Evolutionary conservation across 23 tunicate genomes (phyloP).

Genomic region (Clavelina lepadiformis): DNA sequence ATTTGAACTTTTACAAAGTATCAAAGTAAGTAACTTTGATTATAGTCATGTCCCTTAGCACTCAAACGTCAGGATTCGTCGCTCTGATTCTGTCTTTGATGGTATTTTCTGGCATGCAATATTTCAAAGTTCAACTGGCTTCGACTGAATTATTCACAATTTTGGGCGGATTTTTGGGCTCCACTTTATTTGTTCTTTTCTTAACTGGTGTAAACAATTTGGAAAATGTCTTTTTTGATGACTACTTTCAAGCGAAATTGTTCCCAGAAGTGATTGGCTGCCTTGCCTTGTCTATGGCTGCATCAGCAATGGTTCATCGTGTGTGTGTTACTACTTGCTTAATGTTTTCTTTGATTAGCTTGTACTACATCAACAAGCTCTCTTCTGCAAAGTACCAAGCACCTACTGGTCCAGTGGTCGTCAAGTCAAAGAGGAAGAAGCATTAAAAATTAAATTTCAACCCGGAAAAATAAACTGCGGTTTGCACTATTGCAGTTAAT

Average conservation of each 20-base stretch:
- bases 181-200: slow-evolving; percentile 49
- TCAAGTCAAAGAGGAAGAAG: slow-evolving; percentile 40
- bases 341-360: slow-evolving; percentile 45
- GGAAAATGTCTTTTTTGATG: slow-evolving; percentile 74
- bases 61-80: slow-evolving; percentile 47
- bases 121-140: slow-evolving; percentile 74
- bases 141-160: slow-evolving; percentile 81
- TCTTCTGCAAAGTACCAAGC: slow-evolving; percentile 58
- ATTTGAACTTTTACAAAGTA: too few species aligned
- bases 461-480: too few species aligned
- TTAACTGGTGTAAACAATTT: slow-evolving; percentile 70
- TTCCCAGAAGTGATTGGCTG: slow-evolving; percentile 80
- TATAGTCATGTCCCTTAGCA: slow-evolving; percentile 53
- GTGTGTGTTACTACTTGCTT: slow-evolving; percentile 88
- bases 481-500: too few species aligned
- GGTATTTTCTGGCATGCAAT: slow-evolving; percentile 84
- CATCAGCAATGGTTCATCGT: slow-evolving; percentile 85
- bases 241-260: slow-evolving; percentile 86
- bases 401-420: not conserved
- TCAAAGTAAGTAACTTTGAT: too few species aligned
- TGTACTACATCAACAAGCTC: slow-evolving; percentile 71
- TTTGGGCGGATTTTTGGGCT: slow-evolving; percentile 83
- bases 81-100: slow-evolving; percentile 54
- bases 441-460: too few species aligned
- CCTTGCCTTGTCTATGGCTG: slow-evolving; percentile 44